phyloP scores from a whole-genome alignment of 2,113 vertebrate genomes.

The Rattus rattus region DNA sequence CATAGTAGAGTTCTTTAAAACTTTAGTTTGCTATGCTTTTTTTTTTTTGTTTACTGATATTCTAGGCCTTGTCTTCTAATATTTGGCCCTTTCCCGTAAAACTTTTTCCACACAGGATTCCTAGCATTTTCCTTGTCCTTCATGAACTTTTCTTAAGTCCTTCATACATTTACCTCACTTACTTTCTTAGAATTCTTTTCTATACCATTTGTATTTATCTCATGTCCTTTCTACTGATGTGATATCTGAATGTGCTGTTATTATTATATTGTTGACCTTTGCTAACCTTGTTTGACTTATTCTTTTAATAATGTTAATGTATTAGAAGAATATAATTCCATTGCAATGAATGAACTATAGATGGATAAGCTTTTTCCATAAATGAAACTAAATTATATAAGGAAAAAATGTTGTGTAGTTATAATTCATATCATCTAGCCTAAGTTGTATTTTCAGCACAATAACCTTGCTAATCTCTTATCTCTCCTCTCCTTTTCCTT shows the following conservation, averaged over 20 bases:
- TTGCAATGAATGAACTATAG: neutral
- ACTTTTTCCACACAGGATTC: neutral
- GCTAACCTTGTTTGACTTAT: neutral
- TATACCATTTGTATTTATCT: neutral
- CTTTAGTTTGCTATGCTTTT: neutral
- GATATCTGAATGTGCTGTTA: neutral
- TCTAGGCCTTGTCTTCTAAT: neutral
- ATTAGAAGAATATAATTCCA: neutral
- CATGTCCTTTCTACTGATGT: neutral
- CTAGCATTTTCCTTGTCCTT: neutral
- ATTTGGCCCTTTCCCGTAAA: neutral
- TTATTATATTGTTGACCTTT: neutral
- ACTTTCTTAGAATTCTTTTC: neutral
- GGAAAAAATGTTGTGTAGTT: neutral
- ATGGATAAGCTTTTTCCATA: neutral
- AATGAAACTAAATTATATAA: conserved; percentile 7
- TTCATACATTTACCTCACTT: neutral
- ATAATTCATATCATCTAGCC: neutral
- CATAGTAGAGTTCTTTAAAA: neutral
- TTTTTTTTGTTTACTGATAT: neutral
- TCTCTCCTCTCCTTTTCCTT: neutral
- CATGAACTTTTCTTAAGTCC: neutral
- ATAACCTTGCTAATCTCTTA: neutral
- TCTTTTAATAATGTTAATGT: neutral
- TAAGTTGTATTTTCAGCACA: neutral